phyloP scores from a whole-genome alignment of 2,888 invertebrate genomes.

The Plebejus argus region DNA sequence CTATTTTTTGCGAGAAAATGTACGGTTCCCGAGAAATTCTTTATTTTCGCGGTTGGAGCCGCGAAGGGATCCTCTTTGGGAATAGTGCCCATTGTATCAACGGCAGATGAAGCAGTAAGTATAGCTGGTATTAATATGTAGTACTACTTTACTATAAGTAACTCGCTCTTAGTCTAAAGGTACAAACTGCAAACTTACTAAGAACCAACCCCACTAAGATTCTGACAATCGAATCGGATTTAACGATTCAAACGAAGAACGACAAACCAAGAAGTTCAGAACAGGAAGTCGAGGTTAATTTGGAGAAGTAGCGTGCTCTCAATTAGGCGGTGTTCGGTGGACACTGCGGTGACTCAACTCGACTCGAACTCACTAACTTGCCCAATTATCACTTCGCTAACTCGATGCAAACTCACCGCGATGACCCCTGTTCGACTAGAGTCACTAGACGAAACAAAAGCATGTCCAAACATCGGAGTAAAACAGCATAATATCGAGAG shows the following conservation, averaged over 20 bases:
- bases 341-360: conserved; percentile 41
- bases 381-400: conserved; percentile 54
- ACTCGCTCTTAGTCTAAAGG: too few relatives aligned
- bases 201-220: neutral
- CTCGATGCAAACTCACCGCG: conserved; percentile 24
- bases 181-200: neutral
- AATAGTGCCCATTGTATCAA: too few relatives aligned
- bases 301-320: conserved; percentile 64
- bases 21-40: too few relatives aligned
- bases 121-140: too few relatives aligned
- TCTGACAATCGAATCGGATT: neutral
- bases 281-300: conserved; percentile 71
- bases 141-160: too few relatives aligned
- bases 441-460: neutral
- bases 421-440: neutral
- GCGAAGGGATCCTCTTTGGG: too few relatives aligned
- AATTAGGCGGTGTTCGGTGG: conserved; percentile 59
- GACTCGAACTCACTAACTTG: conserved; percentile 52
- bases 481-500: too few relatives aligned
- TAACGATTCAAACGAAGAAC: neutral
- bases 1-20: too few relatives aligned
- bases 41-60: too few relatives aligned
- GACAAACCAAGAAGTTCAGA: conserved; percentile 51
- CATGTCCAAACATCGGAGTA: neutral
- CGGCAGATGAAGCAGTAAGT: too few relatives aligned